Conservation (phyloP, 2,113 vertebrate genomes). For the Sceloporus undulatus region DNA sequence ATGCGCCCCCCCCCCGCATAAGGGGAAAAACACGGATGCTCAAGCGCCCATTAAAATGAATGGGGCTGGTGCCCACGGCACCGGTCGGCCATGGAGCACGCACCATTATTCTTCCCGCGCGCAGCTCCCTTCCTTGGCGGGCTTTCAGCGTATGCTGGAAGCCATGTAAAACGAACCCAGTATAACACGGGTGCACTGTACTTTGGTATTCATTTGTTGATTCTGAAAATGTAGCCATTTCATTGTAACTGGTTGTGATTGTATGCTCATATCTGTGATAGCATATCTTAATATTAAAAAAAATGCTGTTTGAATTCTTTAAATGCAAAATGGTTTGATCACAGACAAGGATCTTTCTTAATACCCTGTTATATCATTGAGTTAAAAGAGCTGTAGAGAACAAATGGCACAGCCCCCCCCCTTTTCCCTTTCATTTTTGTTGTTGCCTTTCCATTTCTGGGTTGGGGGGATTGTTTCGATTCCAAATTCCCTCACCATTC, state of each 20-base stretch:
- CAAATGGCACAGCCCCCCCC: background rate
- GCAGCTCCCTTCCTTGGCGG: too few species aligned
- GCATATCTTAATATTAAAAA: background rate
- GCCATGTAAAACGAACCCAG: too few species aligned
- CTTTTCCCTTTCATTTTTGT: background rate
- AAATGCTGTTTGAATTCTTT: background rate
- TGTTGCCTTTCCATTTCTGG: constrained; percentile 10
- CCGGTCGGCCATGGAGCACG: too few species aligned
- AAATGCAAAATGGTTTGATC: background rate
- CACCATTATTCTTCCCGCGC: too few species aligned
- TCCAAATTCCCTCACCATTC: background rate
- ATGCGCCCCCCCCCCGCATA: too few species aligned
- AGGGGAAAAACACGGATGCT: too few species aligned
- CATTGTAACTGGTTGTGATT: background rate
- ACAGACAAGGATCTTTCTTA: background rate
- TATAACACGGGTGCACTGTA: too few species aligned
- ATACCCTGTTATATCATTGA: background rate
- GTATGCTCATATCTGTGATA: background rate
- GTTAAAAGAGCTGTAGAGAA: background rate
- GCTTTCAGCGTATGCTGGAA: too few species aligned
- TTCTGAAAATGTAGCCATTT: background rate
- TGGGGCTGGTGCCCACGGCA: too few species aligned
- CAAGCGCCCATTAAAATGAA: too few species aligned
- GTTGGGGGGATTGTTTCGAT: background rate
- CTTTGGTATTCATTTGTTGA: background rate